A percentile compares a stretch with the other conserved stretches of the same genome.
Conservation (phyloP, 2,797 vertebrate species). For the Melanogrammus aeglefinus region DNA sequence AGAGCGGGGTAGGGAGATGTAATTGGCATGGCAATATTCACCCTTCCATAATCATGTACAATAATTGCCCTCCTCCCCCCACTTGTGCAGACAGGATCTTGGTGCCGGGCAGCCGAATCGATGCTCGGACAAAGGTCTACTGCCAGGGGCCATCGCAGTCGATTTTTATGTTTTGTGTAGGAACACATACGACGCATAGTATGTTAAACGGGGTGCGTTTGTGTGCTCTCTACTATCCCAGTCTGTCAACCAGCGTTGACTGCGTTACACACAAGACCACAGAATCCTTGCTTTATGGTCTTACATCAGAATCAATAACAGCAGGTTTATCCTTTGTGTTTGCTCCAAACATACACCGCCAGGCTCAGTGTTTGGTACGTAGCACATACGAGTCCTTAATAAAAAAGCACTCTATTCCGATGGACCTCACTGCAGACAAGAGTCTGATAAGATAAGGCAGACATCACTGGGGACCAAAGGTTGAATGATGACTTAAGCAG, state of each 20-base stretch:
- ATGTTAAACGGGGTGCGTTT: neutral
- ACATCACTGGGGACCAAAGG: neutral
- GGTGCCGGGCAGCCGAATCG: too few species aligned
- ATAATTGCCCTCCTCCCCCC: neutral
- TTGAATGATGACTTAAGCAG: neutral
- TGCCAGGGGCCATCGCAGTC: neutral
- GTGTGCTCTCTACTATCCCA: too few species aligned
- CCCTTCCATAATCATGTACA: too few species aligned
- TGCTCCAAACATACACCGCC: too few species aligned
- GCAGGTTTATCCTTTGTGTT: too few species aligned
- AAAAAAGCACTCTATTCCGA: neutral
- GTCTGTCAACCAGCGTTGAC: too few species aligned
- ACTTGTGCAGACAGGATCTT: too few species aligned
- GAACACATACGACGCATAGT: too few species aligned
- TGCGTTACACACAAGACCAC: too few species aligned
- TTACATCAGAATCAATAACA: too few species aligned
- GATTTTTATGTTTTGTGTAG: neutral
- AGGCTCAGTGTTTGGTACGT: neutral
- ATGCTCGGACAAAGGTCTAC: neutral
- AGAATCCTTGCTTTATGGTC: too few species aligned
- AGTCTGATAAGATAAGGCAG: neutral
- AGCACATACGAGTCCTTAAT: neutral
- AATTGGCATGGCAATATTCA: constrained; percentile 41
- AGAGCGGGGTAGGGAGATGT: constrained; percentile 21
- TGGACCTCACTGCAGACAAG: neutral